These are phyloP conservation scores for Sisor rabdophorus DNA, from an alignment of 2,113 vertebrate genomes.

Conservation along the genomic window DNA sequence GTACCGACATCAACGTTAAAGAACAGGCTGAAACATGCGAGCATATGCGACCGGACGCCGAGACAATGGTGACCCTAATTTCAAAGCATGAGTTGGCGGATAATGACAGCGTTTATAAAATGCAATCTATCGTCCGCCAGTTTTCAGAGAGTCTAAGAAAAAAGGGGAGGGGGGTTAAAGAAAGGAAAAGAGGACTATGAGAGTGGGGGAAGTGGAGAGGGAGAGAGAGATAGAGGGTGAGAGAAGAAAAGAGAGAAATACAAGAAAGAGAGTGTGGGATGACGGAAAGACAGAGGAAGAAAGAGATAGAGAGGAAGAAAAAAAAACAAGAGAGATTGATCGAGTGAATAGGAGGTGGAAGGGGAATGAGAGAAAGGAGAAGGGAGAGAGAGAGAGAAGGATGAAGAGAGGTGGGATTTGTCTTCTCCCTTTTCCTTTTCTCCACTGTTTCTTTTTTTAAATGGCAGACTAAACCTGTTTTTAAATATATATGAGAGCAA, in stretches of 20 bases:
- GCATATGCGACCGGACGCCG: constrained; percentile 38
- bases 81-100: constrained; percentile 50
- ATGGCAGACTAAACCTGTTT: constrained; percentile 38
- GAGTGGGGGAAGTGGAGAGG: background rate
- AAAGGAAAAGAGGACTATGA: background rate
- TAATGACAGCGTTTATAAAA: constrained; percentile 37
- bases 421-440: constrained; percentile 28
- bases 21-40: constrained; percentile 29
- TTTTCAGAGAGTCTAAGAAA: background rate
- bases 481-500: constrained; percentile 50
- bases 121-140: constrained; percentile 40
- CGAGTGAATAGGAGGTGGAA: background rate
- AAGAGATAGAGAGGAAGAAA: background rate
- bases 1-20: background rate
- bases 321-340: no score
- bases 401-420: background rate
- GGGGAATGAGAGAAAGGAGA: background rate
- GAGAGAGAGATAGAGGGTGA: no score
- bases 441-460: constrained; percentile 32
- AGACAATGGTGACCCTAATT: constrained; percentile 53
- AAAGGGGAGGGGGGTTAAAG: background rate
- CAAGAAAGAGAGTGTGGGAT: background rate
- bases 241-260: background rate
- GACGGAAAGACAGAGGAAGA: no score
- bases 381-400: background rate